Conservation (phyloP, 2,797 vertebrate genomes). For the Percopsis omiscomaycus region DNA sequence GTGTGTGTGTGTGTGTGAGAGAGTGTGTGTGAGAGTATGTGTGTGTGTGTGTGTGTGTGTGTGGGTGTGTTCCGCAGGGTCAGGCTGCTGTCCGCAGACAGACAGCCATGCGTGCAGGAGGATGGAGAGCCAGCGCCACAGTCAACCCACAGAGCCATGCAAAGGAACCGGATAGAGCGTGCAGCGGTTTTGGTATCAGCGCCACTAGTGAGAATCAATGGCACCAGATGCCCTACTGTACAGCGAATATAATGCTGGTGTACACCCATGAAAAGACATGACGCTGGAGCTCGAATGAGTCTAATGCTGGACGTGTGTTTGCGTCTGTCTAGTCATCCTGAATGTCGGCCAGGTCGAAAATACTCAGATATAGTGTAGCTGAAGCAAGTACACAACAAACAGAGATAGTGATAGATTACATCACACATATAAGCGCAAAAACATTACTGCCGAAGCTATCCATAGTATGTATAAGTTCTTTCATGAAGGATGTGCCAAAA, state of each 20-base stretch:
- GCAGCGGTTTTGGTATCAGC: conserved; percentile 28
- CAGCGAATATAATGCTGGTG: conserved; percentile 13
- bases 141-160: conserved; percentile 60
- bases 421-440: conserved; percentile 68
- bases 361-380: conserved; percentile 13
- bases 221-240: conserved; percentile 20
- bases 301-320: conserved; percentile 19
- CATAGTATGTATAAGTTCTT: conserved; percentile 10
- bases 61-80: conserved; percentile 43
- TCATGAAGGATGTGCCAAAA: conserved; percentile 6
- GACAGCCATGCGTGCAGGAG: conserved; percentile 47
- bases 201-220: conserved; percentile 21
- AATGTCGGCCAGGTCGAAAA: conserved; percentile 8
- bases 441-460: conserved; percentile 48
- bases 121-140: conserved; percentile 37
- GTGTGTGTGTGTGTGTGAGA: background rate
- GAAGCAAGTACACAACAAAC: conserved; percentile 49
- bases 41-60: conserved; percentile 49
- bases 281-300: conserved; percentile 8
- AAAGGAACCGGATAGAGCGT: conserved; percentile 44
- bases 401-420: conserved; percentile 67
- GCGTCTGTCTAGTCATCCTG: background rate
- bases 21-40: conserved; percentile 44
- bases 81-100: conserved; percentile 48
- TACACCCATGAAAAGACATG: conserved; percentile 15